Evolutionary conservation across 2,888 invertebrate genomes (phyloP).

Genomic region (Andrena camellia): DNA sequence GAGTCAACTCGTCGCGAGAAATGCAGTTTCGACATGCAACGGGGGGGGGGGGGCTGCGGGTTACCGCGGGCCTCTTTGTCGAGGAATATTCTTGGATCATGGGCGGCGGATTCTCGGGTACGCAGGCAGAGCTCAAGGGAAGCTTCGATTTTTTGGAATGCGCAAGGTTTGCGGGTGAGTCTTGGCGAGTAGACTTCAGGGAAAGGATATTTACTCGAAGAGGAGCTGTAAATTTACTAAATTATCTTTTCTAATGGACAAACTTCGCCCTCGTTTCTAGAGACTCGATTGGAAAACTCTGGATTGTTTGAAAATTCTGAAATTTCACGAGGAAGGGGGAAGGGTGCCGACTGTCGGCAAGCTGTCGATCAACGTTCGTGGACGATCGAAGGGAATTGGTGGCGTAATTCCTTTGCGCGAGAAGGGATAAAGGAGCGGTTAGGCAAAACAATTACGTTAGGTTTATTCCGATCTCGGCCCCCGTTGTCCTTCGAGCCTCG

Average conservation of each 20-base stretch:
- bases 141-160: too few relatives aligned
- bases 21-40: constrained; percentile 10
- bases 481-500: constrained; percentile 59
- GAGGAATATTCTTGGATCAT: background rate
- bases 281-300: too few relatives aligned
- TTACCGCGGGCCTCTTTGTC: background rate
- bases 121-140: background rate
- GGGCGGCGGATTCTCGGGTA: background rate
- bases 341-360: background rate
- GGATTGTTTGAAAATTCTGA: too few relatives aligned
- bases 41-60: background rate
- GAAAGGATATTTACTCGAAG: too few relatives aligned
- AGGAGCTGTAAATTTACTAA: too few relatives aligned
- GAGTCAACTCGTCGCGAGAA: constrained; percentile 7
- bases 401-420: background rate
- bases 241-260: too few relatives aligned
- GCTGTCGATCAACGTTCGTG: constrained; percentile 1
- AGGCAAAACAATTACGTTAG: constrained; percentile 46
- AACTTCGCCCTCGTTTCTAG: too few relatives aligned
- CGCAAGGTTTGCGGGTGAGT: too few relatives aligned
- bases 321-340: background rate
- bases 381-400: background rate
- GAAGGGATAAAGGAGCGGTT: constrained; percentile 31
- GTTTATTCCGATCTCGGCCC: constrained; percentile 37
- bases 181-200: too few relatives aligned